Conservation (phyloP, 64 coral and sea anemone species). For the Trachythela sp. region DNA sequence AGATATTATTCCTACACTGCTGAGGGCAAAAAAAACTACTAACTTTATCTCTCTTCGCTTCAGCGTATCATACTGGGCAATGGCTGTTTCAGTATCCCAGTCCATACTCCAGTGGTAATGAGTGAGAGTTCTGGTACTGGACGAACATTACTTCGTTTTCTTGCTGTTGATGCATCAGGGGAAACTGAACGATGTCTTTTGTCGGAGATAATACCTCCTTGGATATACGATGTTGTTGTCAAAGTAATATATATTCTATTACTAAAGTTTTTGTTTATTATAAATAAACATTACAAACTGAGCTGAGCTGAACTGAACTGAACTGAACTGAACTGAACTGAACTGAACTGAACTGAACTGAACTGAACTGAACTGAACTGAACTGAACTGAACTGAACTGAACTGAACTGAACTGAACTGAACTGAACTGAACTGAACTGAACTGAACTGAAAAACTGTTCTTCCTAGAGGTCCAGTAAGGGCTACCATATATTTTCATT, state of each 20-base stretch:
- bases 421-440: slow-evolving; percentile 2
- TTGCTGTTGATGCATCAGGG: slow-evolving; percentile 78
- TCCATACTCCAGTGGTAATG: slow-evolving; percentile 83
- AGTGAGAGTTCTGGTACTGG: slow-evolving; percentile 83
- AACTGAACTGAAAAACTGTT: not conserved
- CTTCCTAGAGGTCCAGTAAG: too few species aligned
- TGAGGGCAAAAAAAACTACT: too few species aligned
- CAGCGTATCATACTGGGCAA: slow-evolving; percentile 47
- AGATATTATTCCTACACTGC: too few species aligned
- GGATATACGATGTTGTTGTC: slow-evolving; percentile 87
- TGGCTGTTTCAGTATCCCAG: slow-evolving; percentile 84
- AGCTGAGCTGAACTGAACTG: not conserved
- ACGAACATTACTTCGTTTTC: slow-evolving; percentile 79
- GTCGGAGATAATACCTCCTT: slow-evolving; percentile 74
- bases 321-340: not conserved
- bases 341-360: slow-evolving; percentile 18
- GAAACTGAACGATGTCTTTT: slow-evolving; percentile 92
- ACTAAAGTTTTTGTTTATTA: not conserved
- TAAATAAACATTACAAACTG: not conserved
- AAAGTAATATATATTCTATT: slow-evolving; percentile 46
- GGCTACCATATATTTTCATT: not conserved
- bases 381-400: slow-evolving; percentile 1
- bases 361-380: not conserved
- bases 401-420: slow-evolving; percentile 2
- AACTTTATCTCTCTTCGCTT: not conserved